These are phyloP conservation scores for Rotaria socialis DNA, from an alignment of 2,888 invertebrate species.

Conservation along the genomic window DNA sequence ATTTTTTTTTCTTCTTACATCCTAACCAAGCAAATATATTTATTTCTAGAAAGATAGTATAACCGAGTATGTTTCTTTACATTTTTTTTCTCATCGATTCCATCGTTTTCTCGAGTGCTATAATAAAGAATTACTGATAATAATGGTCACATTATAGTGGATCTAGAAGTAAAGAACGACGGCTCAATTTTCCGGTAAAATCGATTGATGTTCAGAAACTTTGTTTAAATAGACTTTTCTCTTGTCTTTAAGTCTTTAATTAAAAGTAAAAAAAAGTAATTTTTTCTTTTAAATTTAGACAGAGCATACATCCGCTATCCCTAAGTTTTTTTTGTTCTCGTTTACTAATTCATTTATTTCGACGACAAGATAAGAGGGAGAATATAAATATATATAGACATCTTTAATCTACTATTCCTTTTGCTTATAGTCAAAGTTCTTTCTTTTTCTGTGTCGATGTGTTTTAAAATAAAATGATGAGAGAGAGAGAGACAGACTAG, in stretches of 20 bases:
- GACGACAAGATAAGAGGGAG: background rate
- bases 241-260: too few species aligned
- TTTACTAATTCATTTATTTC: constrained; percentile 5
- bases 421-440: background rate
- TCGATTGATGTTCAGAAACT: too few species aligned
- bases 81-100: constrained; percentile 21
- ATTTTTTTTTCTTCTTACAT: background rate
- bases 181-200: too few species aligned
- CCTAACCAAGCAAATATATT: constrained; percentile 5
- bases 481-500: background rate
- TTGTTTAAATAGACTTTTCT: too few species aligned
- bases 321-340: background rate
- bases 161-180: too few species aligned
- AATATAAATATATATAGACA: background rate
- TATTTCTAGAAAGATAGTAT: constrained; percentile 15
- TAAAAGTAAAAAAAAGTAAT: background rate
- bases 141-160: background rate
- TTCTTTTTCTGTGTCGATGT: background rate
- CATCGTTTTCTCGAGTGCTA: constrained; percentile 21
- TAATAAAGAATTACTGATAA: background rate
- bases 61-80: constrained; percentile 12
- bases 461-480: constrained; percentile 2
- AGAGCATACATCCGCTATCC: background rate
- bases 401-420: constrained; percentile 2
- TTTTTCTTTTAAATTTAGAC: background rate